phyloP scores from a whole-genome alignment of 2,113 vertebrate genomes.

The Nothobranchius furzeri region DNA sequence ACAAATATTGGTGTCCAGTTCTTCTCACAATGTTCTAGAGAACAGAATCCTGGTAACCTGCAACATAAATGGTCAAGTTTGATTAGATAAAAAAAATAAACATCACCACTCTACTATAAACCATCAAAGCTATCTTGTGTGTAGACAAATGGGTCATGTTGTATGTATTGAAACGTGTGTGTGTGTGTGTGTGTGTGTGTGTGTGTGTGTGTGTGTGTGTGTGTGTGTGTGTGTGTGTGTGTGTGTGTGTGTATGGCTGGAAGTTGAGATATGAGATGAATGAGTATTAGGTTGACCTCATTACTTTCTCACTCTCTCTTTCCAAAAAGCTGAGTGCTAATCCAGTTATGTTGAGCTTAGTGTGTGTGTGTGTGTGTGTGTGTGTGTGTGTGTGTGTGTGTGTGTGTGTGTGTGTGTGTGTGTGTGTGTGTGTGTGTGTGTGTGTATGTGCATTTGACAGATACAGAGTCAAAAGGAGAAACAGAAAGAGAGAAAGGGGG shows the following conservation, averaged over 20 bases:
- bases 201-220: no score
- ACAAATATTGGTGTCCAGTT: no score
- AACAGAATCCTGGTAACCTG: no score
- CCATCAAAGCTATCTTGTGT: not conserved
- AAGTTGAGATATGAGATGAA: conserved; percentile 48
- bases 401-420: no score
- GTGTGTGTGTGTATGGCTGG: conserved; percentile 14
- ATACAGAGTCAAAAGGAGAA: not conserved
- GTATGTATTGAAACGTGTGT: not conserved
- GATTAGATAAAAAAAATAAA: no score
- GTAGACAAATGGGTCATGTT: not conserved
- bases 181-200: conserved; percentile 15
- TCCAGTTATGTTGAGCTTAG: conserved; percentile 65
- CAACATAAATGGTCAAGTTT: no score
- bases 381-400: conserved; percentile 5
- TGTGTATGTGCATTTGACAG: not conserved
- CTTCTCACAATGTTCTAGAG: no score
- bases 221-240: not conserved
- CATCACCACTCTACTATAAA: no score
- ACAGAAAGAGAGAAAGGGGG: not conserved
- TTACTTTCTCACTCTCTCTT: conserved; percentile 51
- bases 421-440: no score
- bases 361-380: conserved; percentile 19
- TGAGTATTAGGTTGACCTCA: conserved; percentile 54
- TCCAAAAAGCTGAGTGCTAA: conserved; percentile 62